Percentiles rank a stretch among this genome's conserved stretches.
phyloP scores from a whole-genome alignment of 2,888 invertebrate genomes.

The Drosophila parthenogenetica region DNA sequence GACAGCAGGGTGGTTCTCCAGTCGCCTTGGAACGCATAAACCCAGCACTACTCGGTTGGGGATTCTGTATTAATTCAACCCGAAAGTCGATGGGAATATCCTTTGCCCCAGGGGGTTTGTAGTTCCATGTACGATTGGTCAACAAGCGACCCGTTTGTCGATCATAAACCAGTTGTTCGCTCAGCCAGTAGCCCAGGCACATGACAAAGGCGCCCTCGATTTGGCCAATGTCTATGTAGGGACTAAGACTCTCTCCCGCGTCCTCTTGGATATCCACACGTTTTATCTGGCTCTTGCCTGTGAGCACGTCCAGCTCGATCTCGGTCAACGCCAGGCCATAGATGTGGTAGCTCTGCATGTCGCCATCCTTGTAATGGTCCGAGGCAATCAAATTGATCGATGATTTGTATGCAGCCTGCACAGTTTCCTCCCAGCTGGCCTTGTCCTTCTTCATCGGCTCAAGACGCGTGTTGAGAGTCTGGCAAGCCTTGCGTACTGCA shows the following conservation, averaged over 20 bases:
- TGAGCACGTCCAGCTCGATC: conserved; percentile 91
- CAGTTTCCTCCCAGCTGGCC: conserved; percentile 86
- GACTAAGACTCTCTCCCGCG: conserved; percentile 90
- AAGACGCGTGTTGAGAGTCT: conserved; percentile 87
- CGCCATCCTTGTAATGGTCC: conserved; percentile 86
- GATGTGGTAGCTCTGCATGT: conserved; percentile 87
- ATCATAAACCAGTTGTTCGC: conserved; percentile 89
- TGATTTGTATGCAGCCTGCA: conserved; percentile 50
- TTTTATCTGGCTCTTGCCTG: conserved; percentile 89
- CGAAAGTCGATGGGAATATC: conserved; percentile 92
- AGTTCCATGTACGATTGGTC: conserved; percentile 93
- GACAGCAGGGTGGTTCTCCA: conserved; percentile 88
- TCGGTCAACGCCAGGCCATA: conserved; percentile 89
- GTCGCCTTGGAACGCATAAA: conserved; percentile 91
- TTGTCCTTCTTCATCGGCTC: conserved; percentile 86
- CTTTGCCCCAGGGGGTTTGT: conserved; percentile 91
- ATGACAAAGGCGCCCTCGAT: conserved; percentile 92
- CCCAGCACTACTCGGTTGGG: conserved; percentile 87
- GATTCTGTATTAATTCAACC: conserved; percentile 88
- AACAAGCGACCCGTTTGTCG: conserved; percentile 88
- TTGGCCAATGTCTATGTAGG: conserved; percentile 90
- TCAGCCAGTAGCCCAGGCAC: conserved; percentile 91
- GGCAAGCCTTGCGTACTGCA: conserved; percentile 88
- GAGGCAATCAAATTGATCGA: conserved; percentile 87
- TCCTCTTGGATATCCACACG: conserved; percentile 91